Conservation (phyloP, 2,888 invertebrate species). For the Epinotia brunnichana region DNA sequence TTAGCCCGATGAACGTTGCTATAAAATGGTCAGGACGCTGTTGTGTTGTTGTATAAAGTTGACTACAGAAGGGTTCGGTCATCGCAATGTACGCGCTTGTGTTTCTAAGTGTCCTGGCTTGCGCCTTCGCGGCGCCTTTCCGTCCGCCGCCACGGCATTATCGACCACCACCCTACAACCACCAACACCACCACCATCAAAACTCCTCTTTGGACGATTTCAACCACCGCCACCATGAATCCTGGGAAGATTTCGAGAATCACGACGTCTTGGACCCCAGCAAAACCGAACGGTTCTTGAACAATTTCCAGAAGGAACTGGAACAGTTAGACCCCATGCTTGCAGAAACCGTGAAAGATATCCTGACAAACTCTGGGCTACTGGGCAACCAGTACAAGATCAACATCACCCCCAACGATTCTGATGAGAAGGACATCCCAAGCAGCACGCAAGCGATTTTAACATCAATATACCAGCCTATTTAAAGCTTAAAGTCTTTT, state of each 20-base stretch:
- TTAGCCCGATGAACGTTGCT: slow-evolving; percentile 24
- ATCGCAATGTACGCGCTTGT: slow-evolving; percentile 60
- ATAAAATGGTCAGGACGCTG: slow-evolving; percentile 24
- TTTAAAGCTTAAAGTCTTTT: no score
- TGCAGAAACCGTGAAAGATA: slow-evolving; percentile 56
- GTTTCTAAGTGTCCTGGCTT: slow-evolving; percentile 58
- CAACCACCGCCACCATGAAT: slow-evolving; percentile 28
- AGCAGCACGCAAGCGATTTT: no score
- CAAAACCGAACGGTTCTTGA: slow-evolving; percentile 67
- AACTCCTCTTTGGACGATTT: slow-evolving; percentile 44
- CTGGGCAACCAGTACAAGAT: slow-evolving; percentile 66
- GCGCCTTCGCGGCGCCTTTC: slow-evolving; percentile 63
- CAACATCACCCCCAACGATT: slow-evolving; percentile 60
- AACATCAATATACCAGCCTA: no score
- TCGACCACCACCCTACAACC: slow-evolving; percentile 23
- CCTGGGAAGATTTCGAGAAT: slow-evolving; percentile 48
- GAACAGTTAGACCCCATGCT: slow-evolving; percentile 61
- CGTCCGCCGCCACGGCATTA: slow-evolving; percentile 42
- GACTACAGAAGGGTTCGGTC: slow-evolving; percentile 38
- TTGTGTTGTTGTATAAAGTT: slow-evolving; percentile 8
- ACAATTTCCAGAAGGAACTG: slow-evolving; percentile 60
- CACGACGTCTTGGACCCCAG: slow-evolving; percentile 65
- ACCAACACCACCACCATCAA: slow-evolving; percentile 22
- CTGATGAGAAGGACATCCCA: slow-evolving; percentile 69
- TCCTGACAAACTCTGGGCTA: slow-evolving; percentile 59